Evolutionary conservation across 2,888 invertebrate genomes (phyloP).

Genomic region (Cephus sareptanus): DNA sequence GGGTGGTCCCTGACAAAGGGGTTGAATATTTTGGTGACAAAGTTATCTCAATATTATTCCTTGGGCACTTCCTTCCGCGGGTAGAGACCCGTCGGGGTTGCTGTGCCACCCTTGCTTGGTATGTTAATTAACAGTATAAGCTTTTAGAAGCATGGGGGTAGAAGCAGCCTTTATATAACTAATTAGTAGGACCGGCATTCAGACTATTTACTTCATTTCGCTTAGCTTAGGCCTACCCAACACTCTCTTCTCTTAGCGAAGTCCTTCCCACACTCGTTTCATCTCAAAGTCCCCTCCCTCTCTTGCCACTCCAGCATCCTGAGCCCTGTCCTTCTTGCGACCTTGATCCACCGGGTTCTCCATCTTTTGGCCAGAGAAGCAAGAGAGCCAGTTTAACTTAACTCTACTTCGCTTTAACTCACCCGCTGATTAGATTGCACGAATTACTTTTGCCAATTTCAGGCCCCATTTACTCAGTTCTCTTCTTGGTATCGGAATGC

Average conservation of each 20-base stretch:
- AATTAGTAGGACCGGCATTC: constrained; percentile 59
- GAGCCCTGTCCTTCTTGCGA: neutral
- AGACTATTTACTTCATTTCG: constrained; percentile 51
- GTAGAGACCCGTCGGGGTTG: neutral
- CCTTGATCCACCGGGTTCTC: neutral
- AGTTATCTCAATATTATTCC: constrained; percentile 4
- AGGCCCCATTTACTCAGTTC: constrained; percentile 19
- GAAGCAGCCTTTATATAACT: constrained; percentile 54
- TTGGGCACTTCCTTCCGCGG: constrained; percentile 5
- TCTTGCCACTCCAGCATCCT: neutral
- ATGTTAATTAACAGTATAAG: constrained; percentile 64
- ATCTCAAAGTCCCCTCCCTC: neutral
- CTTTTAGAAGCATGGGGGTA: constrained; percentile 50
- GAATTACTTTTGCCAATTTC: constrained; percentile 25
- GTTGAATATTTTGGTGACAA: neutral
- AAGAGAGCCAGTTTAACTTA: constrained; percentile 11
- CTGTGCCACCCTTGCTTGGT: constrained; percentile 42
- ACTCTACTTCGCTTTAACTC: constrained; percentile 17
- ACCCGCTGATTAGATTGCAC: constrained; percentile 23
- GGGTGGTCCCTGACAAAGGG: neutral
- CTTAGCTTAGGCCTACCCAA: constrained; percentile 41
- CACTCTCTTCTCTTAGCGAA: constrained; percentile 21
- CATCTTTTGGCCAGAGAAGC: neutral
- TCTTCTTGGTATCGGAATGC: neutral
- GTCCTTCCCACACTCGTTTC: constrained; percentile 14